Conservation (phyloP, 2,797 vertebrate species). For the Cryptoblepharus egeriae region DNA sequence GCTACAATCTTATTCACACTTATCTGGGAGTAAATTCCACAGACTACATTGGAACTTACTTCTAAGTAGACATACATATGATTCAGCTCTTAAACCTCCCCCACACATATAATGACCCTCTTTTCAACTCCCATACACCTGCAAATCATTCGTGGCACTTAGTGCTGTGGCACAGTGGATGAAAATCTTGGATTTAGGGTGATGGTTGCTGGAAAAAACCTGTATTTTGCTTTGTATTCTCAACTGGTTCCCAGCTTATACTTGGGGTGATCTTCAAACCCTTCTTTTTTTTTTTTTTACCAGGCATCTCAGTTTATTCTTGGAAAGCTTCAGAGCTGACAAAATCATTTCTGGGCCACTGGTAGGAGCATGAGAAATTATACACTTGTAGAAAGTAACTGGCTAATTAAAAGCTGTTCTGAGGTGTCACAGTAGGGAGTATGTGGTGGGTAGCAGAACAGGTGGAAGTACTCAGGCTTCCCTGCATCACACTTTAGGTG, state of each 20-base stretch:
- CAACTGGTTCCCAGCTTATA: too few relatives aligned
- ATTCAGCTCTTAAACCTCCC: too few relatives aligned
- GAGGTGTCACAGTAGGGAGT: slow-evolving; percentile 37
- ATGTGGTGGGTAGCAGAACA: slow-evolving; percentile 28
- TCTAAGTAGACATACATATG: too few relatives aligned
- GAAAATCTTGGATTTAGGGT: too few relatives aligned
- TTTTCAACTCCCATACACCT: too few relatives aligned
- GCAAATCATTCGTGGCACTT: too few relatives aligned
- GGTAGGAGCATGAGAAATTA: slow-evolving; percentile 27
- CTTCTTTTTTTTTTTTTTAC: not conserved
- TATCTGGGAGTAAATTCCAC: too few relatives aligned
- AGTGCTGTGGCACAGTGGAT: too few relatives aligned
- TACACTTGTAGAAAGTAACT: slow-evolving; percentile 18
- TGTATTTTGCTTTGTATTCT: not conserved
- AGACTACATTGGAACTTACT: too few relatives aligned
- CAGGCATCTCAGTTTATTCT: slow-evolving; percentile 3
- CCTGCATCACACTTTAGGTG: not conserved
- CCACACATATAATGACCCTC: too few relatives aligned
- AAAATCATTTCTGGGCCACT: slow-evolving; percentile 14
- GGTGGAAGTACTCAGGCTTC: slow-evolving; percentile 24
- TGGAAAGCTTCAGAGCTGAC: slow-evolving; percentile 44
- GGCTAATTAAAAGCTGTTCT: slow-evolving; percentile 33
- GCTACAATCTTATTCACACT: too few relatives aligned
- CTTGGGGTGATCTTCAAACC: not conserved
- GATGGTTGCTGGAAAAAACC: too few relatives aligned